Conservation (phyloP, 1,140 invertebrate species). For the Oryzaephilus surinamensis region DNA sequence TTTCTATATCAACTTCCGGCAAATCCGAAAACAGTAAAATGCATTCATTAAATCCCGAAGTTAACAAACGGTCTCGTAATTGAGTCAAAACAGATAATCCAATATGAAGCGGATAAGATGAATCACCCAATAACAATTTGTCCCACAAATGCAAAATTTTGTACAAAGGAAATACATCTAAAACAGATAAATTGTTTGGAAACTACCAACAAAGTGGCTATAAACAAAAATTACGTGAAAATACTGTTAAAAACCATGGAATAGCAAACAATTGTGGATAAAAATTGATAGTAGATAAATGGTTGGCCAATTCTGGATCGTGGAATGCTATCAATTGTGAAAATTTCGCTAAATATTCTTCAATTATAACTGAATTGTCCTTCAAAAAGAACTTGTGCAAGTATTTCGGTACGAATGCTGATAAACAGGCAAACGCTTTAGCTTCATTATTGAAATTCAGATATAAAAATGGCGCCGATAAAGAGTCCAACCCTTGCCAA, state of each 20-base stretch:
- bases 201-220: not conserved
- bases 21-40: conserved; percentile 95
- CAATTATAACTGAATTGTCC: conserved; percentile 93
- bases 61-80: conserved; percentile 69
- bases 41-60: conserved; percentile 94
- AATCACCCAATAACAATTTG: conserved; percentile 84
- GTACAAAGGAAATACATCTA: conserved; percentile 94
- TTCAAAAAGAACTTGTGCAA: conserved; percentile 97
- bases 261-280: conserved; percentile 98
- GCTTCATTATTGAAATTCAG: conserved; percentile 97
- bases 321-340: conserved; percentile 93
- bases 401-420: conserved; percentile 92
- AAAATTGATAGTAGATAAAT: conserved; percentile 87
- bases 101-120: conserved; percentile 89
- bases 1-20: conserved; percentile 94
- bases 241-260: conserved; percentile 99
- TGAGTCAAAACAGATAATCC: conserved; percentile 89
- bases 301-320: conserved; percentile 85
- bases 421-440: conserved; percentile 86
- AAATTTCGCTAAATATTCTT: conserved; percentile 96
- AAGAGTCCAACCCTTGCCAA: conserved; percentile 98
- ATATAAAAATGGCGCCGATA: conserved; percentile 76
- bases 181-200: conserved; percentile 23
- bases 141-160: conserved; percentile 99
- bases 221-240: conserved; percentile 74